Evolutionary conservation across 1,140 invertebrate genomes (phyloP), one percentile per base, ranked within the genome.

Genomic region (Orchesella cincta): DNA sequence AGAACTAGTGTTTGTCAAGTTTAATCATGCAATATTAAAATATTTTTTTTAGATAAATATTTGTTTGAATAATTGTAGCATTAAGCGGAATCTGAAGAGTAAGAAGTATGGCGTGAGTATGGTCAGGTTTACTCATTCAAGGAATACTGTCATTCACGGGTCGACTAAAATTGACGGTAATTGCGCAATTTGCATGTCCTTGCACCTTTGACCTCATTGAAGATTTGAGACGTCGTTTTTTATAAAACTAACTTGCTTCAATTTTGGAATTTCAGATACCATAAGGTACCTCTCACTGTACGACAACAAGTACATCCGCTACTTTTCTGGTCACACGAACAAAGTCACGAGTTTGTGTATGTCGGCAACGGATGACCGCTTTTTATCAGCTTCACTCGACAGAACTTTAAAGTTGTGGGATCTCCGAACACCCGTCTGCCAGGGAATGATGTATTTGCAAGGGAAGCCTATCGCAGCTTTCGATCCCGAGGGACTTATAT

Each of bases 31-130:
- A 8, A 57, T 57, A 16, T 71, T 71, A 5, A 12, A 71, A 71
- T 12, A 31, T 18, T 28, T 71, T 31, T 8, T 16, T 71, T 8
- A 14, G 31, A 14, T 31, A 16, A 71, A 34, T 34, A 28, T 33
- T 1, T 74, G 1, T 35, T 36, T 26, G 1, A 33, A 76, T 77
- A 8, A 39, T 76, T 36, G 0, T 29, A 76, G 70, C 33, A 23
- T 67, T 0, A 94, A 95, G 83, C 90, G 95, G 74, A 96, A 95
- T 28, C 91, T 99, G 0, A 98, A 98, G 87, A 98, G 95, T 77
- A 99, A 99, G 87, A 99, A 99, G 85, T 99, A 99, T 89, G 98
- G 98, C 75, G 97, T 99, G 36, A 96, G 98, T 88, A 86, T 99
- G 46, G 98, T 99, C 82, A 94, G 97, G 84, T 99, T 98, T 84